Percentiles rank a stretch among this genome's conserved stretches.
phyloP scores from a whole-genome alignment of 2,113 vertebrate genomes.

The Anser brachyrhynchus region DNA sequence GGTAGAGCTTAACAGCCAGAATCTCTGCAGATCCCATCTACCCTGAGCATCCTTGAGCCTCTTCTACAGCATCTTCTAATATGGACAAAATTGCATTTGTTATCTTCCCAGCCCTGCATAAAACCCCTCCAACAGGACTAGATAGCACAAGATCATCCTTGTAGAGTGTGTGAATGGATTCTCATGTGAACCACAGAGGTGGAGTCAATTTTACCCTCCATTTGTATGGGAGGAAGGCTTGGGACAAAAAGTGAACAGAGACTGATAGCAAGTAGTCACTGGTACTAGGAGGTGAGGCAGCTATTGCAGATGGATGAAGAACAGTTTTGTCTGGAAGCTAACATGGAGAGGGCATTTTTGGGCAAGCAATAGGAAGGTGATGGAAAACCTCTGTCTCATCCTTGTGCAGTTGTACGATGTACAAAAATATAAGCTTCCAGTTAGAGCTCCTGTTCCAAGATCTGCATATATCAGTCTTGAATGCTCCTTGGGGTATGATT shows the following conservation, averaged over 20 bases:
- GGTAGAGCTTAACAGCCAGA: neutral
- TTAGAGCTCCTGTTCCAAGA: neutral
- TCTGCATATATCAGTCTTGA: neutral
- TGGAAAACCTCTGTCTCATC: neutral
- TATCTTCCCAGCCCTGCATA: neutral
- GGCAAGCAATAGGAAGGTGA: neutral
- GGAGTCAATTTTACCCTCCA: neutral
- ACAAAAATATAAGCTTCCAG: neutral
- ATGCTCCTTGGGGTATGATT: neutral
- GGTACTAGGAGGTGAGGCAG: neutral
- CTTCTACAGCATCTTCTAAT: neutral
- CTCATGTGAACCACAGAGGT: neutral
- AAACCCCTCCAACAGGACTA: neutral
- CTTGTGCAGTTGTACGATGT: neutral
- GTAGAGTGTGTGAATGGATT: neutral
- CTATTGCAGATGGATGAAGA: neutral
- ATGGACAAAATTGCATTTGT: neutral
- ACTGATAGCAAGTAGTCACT: neutral
- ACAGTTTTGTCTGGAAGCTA: neutral
- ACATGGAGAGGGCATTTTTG: neutral
- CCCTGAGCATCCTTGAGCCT: neutral
- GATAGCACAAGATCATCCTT: neutral
- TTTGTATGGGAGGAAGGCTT: neutral
- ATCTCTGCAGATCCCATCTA: neutral
- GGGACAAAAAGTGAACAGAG: neutral